Evolutionary conservation across 2,113 vertebrate genomes (phyloP), one percentile per base, ranked within the genome.

Genomic region (Garra rufa): DNA sequence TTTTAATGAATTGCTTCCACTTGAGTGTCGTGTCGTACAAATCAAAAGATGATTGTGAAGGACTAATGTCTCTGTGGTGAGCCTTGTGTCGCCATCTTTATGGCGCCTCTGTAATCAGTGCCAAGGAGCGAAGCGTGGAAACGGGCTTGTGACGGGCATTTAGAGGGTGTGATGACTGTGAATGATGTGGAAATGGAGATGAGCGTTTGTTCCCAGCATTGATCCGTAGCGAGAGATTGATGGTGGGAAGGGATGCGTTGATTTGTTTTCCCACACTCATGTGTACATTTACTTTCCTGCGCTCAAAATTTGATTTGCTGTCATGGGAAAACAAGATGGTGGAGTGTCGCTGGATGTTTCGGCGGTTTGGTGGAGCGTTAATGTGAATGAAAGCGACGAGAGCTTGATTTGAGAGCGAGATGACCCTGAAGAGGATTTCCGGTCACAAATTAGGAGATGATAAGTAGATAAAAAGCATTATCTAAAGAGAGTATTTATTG

Each of bases 91-190:
- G 73, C 90, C 88, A 78, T 63, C 63, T 71, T 79, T 44, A 70
- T 46, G 24, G 48, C 70, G 75, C 26, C 77, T 89, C 92, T 93
- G 19, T 94, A 92, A 94, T 94, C 92, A 93, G 83, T 78, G 74
- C 74, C 83, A 77, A 14, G 59, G 21, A 17, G 48, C 67, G 75
- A 21, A 63, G 41, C 44, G 3, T 48, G 34, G 34, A 34, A 34
- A 4, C 34, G 3, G 34, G 34, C 34, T 34, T 34, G 59, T 41
- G 46, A 67, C 14, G 59, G 83, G 88, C 13, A 24, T 81, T 87
- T 89, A 85, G 87, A 91, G 81, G 83, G 85, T 78, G 87, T 77
- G 88, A 87, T 85, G 81, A 14, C 85, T 28, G 52, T 90, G 90
- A 93, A 91, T 92, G 90, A 88, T 50, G 84, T 82, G 82, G 88